A percentile compares a stretch with the other conserved stretches of the same genome.
Evolutionary conservation across 2,113 vertebrate species (phyloP).

Genomic region (Arvicanthis niloticus): DNA sequence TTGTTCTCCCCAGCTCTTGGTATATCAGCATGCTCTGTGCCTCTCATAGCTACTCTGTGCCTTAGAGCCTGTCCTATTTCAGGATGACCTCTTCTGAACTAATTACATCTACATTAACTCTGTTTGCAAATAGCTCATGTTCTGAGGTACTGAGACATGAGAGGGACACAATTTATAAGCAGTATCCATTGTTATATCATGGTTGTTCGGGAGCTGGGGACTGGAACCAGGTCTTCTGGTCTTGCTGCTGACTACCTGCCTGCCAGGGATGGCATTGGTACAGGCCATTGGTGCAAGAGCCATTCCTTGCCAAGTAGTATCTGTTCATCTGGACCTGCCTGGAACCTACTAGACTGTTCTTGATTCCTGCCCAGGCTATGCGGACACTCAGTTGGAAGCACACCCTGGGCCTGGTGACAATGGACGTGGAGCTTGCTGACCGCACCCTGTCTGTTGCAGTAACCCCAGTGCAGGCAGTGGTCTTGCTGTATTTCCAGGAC

Average conservation of each 20-base stretch:
- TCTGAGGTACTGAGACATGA: rapidly evolving
- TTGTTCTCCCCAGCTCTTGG: too few relatives aligned
- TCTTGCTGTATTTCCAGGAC: constrained; percentile 97
- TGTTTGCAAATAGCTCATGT: not conserved
- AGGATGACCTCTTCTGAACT: not conserved
- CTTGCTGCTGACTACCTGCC: not conserved
- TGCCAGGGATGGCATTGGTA: not conserved
- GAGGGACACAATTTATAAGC: not conserved
- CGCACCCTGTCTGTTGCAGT: constrained; percentile 94
- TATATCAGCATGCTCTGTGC: rapidly evolving
- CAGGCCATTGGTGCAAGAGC: too few relatives aligned
- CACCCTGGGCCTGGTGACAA: constrained; percentile 95
- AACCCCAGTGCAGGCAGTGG: constrained; percentile 95
- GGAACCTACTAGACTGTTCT: rapidly evolving
- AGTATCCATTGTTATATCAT: rapidly evolving
- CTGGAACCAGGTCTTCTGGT: rapidly evolving
- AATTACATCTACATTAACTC: rapidly evolving
- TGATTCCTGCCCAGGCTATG: constrained; percentile 91
- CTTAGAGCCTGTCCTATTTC: rapidly evolving
- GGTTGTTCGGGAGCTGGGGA: not conserved
- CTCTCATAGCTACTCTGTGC: not conserved
- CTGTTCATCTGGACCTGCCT: not conserved
- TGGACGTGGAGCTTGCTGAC: constrained; percentile 97
- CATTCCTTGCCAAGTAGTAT: too few relatives aligned
- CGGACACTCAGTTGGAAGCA: constrained; percentile 98